Conservation (phyloP, 2,888 invertebrate species). For the Fragum whitleyi region DNA sequence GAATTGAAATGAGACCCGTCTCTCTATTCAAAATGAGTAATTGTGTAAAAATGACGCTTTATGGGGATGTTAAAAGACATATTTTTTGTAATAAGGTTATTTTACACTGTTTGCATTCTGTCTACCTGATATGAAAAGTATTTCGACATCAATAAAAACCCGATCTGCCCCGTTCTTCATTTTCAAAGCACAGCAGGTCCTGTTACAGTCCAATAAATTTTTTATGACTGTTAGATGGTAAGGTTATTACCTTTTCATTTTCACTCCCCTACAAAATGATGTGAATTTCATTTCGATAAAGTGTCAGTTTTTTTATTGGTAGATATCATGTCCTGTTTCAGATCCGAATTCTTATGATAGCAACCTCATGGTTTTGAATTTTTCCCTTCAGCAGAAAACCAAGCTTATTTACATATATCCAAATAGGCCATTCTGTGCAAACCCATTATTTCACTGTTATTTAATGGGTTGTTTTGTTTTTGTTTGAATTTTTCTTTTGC, state of each 20-base stretch:
- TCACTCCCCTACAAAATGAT: constrained; percentile 20
- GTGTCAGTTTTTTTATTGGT: constrained; percentile 14
- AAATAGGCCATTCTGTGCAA: no score
- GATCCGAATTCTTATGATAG: no score
- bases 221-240: constrained; percentile 28
- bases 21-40: constrained; percentile 11
- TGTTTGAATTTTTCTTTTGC: no score
- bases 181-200: constrained; percentile 20
- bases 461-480: no score
- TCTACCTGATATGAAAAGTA: constrained; percentile 9
- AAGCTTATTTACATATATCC: no score
- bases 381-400: no score
- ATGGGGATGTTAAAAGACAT: constrained; percentile 14
- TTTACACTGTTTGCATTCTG: constrained; percentile 20
- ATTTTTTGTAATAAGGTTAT: constrained; percentile 24
- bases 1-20: neutral
- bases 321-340: neutral
- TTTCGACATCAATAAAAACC: constrained; percentile 8
- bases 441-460: no score
- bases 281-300: constrained; percentile 13
- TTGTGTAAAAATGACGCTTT: constrained; percentile 17
- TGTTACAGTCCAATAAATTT: constrained; percentile 24
- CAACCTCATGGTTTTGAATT: no score
- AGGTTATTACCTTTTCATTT: constrained; percentile 36
- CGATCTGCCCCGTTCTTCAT: constrained; percentile 7